These are phyloP conservation scores for Ciconia boyciana DNA, from an alignment of 2,113 vertebrate species.

Conservation along the genomic window DNA sequence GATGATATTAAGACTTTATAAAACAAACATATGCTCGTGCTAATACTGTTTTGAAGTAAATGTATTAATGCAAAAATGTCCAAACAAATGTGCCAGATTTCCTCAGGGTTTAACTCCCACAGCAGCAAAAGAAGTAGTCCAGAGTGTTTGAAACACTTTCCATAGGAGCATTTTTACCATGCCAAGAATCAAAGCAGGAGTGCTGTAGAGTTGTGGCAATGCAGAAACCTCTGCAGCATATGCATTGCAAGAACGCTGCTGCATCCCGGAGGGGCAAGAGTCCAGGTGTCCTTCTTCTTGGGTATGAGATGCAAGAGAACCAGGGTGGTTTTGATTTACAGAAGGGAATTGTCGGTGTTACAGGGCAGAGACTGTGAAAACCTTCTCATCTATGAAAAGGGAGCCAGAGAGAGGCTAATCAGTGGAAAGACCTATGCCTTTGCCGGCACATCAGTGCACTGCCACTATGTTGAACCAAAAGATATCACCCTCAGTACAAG, in stretches of 20 bases:
- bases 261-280: neutral
- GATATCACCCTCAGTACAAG: neutral
- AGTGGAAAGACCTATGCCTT: neutral
- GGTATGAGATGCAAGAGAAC: neutral
- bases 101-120: constrained; percentile 32
- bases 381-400: neutral
- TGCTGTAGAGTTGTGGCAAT: accelerated
- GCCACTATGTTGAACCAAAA: neutral
- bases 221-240: neutral
- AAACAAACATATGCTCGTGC: constrained; percentile 56
- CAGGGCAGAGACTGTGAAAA: neutral
- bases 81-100: constrained; percentile 55
- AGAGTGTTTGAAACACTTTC: constrained; percentile 16
- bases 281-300: neutral
- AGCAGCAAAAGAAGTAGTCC: constrained; percentile 24
- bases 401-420: neutral
- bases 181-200: neutral
- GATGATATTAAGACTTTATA: constrained; percentile 56
- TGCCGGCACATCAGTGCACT: neutral
- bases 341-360: neutral
- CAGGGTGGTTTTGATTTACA: neutral
- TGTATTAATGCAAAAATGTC: constrained; percentile 48
- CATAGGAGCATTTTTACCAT: neutral
- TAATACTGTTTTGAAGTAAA: constrained; percentile 53
- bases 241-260: accelerated